A percentile compares a stretch with the other conserved stretches of the same genome.
phyloP scores from a whole-genome alignment of 2,797 vertebrate species.

The Siniperca scherzeri region DNA sequence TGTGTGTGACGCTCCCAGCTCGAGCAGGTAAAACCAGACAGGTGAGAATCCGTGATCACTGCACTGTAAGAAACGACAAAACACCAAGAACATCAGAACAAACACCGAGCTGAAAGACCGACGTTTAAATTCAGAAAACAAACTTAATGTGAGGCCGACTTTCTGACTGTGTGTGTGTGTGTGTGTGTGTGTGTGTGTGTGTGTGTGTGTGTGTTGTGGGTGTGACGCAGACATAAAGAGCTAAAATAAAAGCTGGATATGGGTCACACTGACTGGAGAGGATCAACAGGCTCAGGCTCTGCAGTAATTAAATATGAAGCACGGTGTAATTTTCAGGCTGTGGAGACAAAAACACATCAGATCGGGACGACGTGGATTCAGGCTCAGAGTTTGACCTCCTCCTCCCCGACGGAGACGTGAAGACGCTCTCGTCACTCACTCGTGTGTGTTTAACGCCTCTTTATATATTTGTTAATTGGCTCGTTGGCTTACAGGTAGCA shows the following conservation, averaged over 20 bases:
- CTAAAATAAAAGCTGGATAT: conserved; percentile 29
- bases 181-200: conserved; percentile 14
- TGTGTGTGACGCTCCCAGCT: background rate
- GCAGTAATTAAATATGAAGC: conserved; percentile 52
- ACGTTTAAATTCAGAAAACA: background rate
- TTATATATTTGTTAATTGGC: background rate
- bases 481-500: background rate
- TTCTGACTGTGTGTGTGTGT: background rate
- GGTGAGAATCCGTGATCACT: conserved; percentile 6
- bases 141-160: background rate
- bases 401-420: background rate
- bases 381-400: background rate
- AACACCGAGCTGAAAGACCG: background rate
- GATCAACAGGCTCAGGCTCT: conserved; percentile 32
- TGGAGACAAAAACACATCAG: conserved; percentile 10
- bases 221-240: conserved; percentile 13
- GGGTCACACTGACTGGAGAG: conserved; percentile 26
- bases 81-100: background rate
- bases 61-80: background rate
- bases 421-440: too few species aligned
- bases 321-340: conserved; percentile 20
- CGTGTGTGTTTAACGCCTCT: too few species aligned
- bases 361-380: background rate
- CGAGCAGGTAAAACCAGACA: conserved; percentile 45
- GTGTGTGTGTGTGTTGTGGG: conserved; percentile 24